These are phyloP conservation scores for Phymorhynchus buccinoides DNA, from an alignment of 1,140 invertebrate species.

Conservation along the genomic window DNA sequence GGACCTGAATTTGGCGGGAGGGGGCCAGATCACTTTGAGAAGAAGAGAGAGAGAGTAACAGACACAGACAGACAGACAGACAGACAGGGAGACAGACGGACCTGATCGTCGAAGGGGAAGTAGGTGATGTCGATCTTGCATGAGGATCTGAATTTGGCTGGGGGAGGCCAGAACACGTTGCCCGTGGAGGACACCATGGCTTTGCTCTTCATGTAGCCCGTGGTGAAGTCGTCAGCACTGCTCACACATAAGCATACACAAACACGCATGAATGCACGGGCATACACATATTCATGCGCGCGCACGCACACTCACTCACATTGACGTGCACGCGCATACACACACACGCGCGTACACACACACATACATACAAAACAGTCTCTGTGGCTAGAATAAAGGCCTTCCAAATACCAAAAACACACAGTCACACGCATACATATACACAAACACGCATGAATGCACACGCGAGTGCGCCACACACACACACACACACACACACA, in stretches of 20 bases:
- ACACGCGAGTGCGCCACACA: no score
- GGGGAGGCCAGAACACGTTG: slow-evolving; percentile 97
- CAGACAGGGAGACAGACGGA: no score
- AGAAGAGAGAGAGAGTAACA: no score
- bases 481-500: no score
- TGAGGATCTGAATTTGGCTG: slow-evolving; percentile 97
- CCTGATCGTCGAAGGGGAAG: slow-evolving; percentile 92
- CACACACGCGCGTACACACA: not conserved
- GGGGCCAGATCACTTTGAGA: slow-evolving; percentile 94
- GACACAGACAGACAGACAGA: no score
- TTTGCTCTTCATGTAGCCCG: slow-evolving; percentile 70
- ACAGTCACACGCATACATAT: not conserved
- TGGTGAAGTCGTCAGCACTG: slow-evolving; percentile 68
- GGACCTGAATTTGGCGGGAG: slow-evolving; percentile 97
- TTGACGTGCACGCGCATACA: not conserved
- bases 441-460: not conserved
- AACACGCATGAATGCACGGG: not conserved
- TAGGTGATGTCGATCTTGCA: slow-evolving; percentile 70
- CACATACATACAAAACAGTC: no score
- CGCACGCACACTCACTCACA: no score
- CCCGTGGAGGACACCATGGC: slow-evolving; percentile 84
- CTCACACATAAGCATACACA: slow-evolving; percentile 21
- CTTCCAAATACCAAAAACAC: no score
- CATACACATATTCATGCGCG: no score
- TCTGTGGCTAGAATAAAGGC: no score